Evolutionary conservation across 2,113 vertebrate genomes (phyloP).

Genomic region (Ptilorrhoa leucosticta): DNA sequence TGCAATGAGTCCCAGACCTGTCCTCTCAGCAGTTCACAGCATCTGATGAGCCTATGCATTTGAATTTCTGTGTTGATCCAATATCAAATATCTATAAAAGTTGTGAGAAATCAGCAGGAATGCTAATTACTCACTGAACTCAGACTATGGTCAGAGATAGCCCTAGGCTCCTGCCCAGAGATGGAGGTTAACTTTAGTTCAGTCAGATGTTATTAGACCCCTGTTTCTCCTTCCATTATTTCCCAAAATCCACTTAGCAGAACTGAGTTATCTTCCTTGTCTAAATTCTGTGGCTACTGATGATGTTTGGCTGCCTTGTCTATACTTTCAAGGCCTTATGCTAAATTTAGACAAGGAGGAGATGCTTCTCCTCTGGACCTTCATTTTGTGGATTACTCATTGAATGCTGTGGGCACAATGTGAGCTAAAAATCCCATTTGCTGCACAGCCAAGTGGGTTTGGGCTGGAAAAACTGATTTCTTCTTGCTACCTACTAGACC

Average conservation of each 20-base stretch:
- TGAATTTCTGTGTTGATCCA: not conserved
- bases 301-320: not conserved
- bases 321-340: not conserved
- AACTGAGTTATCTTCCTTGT: not conserved
- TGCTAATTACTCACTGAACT: not conserved
- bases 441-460: not conserved
- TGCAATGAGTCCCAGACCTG: not conserved
- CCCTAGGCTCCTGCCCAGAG: not conserved
- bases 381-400: not conserved
- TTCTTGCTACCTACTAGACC: not conserved
- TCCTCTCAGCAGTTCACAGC: not conserved
- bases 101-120: not conserved
- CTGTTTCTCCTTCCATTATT: not conserved
- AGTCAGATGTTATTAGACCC: not conserved
- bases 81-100: not conserved
- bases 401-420: not conserved
- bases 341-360: conserved; percentile 1
- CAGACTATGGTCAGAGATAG: not conserved
- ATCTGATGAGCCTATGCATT: not conserved
- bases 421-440: not conserved
- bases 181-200: not conserved
- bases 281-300: not conserved
- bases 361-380: not conserved
- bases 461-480: not conserved
- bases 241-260: not conserved